These are phyloP conservation scores for Rhagophthalmus giganteus DNA, from an alignment of 2,888 invertebrate species.

Conservation along the genomic window DNA sequence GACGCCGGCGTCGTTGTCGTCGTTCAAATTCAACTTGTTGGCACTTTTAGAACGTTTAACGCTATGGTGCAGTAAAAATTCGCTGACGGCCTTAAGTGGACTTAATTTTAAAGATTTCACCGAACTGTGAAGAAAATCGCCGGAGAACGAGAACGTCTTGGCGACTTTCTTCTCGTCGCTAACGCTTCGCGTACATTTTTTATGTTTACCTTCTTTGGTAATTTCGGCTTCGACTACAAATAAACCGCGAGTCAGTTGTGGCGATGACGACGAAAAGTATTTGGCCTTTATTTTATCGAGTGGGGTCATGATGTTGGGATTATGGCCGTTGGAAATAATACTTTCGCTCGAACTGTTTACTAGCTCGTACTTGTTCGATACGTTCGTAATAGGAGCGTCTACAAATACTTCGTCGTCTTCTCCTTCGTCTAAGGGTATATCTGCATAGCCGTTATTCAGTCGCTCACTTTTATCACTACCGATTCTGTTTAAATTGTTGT, in stretches of 20 bases:
- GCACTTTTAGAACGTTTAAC: slow-evolving; percentile 43
- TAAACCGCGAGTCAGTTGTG: slow-evolving; percentile 46
- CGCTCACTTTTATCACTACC: slow-evolving; percentile 12
- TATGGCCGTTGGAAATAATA: slow-evolving; percentile 7
- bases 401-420: slow-evolving; percentile 47
- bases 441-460: slow-evolving; percentile 25
- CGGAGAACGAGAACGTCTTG: slow-evolving; percentile 8
- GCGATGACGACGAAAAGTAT: slow-evolving; percentile 46
- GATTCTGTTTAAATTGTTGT: slow-evolving; percentile 18
- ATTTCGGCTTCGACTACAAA: slow-evolving; percentile 45
- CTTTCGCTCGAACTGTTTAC: slow-evolving; percentile 29
- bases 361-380: slow-evolving; percentile 25
- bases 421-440: slow-evolving; percentile 34
- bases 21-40: slow-evolving; percentile 49
- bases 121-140: slow-evolving; percentile 38
- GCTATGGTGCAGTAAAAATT: slow-evolving; percentile 50
- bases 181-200: slow-evolving; percentile 12
- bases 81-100: slow-evolving; percentile 56
- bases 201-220: slow-evolving; percentile 2
- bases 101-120: slow-evolving; percentile 50
- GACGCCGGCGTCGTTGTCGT: slow-evolving; percentile 19
- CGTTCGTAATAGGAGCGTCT: slow-evolving; percentile 38
- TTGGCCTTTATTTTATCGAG: slow-evolving; percentile 27
- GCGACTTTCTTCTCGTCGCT: slow-evolving; percentile 8
- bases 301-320: slow-evolving; percentile 7